Evolutionary conservation across 2,113 vertebrate species (phyloP), one percentile per base, ranked within the genome.

Genomic region (Regulus satrapa): DNA sequence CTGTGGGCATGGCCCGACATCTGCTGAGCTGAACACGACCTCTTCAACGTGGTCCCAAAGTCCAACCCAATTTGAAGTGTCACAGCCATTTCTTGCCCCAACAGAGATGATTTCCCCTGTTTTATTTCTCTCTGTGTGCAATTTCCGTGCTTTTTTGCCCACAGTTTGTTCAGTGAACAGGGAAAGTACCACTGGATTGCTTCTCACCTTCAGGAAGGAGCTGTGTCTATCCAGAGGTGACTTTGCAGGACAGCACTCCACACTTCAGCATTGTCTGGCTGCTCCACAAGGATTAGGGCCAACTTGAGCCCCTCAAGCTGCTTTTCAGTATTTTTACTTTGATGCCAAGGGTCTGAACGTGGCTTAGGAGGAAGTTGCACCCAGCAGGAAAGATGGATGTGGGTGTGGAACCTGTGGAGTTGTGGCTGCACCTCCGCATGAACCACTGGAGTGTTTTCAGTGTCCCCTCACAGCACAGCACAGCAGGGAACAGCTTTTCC

Each of bases 31-130:
- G 28, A 61, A 25, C 64, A 29, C 1, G 3, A 80, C 1, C 0
- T 21, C 69, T 48, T 34, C 15, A 1, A 2, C 3, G 1, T 1
- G 0, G 6, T 56, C 38, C 69, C 62, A 4, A 0, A 17, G 38
- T n/a, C 49, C 2, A 1, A 38, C 48, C 54, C 52, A 4, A 24
- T 43, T 54, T 14, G 14, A 18, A 43, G 8, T 20, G 54, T 8
- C n/a, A 18, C 61, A 17, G 45, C 24, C 67, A 40, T 5, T 18
- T 18, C 40, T 88, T 36, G 4, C 5, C 29, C 25, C 12, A 16
- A 0, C 3, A 26, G 32, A 68, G 55, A 34, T 5, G 13, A 2
- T 48, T 73, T n/a, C 3, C 40, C 45, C 29, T 20, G 8, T 8
- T 80, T 69, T 61, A 11, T 61, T 69, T 85, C 64, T 79, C 41